Percentiles rank a stretch among this genome's conserved stretches.
phyloP scores from a whole-genome alignment of 2,888 invertebrate genomes.

The Sphaeridia pumilis region DNA sequence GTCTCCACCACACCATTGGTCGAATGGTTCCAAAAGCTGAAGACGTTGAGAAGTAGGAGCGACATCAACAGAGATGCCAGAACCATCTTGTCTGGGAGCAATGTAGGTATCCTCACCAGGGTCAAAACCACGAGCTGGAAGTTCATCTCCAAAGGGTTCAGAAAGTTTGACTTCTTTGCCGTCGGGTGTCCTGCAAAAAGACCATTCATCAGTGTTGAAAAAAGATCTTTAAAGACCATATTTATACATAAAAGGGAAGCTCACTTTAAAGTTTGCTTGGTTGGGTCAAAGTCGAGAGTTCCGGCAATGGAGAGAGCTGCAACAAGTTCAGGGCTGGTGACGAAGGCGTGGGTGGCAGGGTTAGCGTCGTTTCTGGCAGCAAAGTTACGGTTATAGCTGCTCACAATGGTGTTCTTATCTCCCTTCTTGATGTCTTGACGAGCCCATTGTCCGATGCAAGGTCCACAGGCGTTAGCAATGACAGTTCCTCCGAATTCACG shows the following conservation, averaged over 20 bases:
- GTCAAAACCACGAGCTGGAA: constrained; percentile 89
- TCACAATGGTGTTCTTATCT: constrained; percentile 98
- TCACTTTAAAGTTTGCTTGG: constrained; percentile 61
- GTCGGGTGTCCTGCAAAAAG: constrained; percentile 16
- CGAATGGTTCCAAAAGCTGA: constrained; percentile 84
- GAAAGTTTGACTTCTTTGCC: constrained; percentile 28
- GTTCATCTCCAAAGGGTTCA: constrained; percentile 57
- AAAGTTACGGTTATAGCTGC: constrained; percentile 98
- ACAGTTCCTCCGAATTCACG: constrained; percentile 88
- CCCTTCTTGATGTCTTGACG: constrained; percentile 95
- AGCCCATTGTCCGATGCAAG: constrained; percentile 99
- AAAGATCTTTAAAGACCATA: too few relatives aligned
- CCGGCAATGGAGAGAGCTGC: constrained; percentile 84
- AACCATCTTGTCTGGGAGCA: constrained; percentile 68
- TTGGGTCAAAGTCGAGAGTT: constrained; percentile 84
- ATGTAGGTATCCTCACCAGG: constrained; percentile 84
- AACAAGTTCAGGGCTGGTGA: constrained; percentile 93
- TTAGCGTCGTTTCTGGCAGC: constrained; percentile 95
- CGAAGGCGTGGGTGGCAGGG: constrained; percentile 97
- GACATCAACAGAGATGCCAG: constrained; percentile 44
- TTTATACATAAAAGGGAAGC: background rate
- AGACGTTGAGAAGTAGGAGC: constrained; percentile 78
- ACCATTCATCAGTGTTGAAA: too few relatives aligned
- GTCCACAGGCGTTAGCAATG: constrained; percentile 97
- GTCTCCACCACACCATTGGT: constrained; percentile 93